phyloP scores from a whole-genome alignment of 2,113 vertebrate species.

The Menidia beryllina region DNA sequence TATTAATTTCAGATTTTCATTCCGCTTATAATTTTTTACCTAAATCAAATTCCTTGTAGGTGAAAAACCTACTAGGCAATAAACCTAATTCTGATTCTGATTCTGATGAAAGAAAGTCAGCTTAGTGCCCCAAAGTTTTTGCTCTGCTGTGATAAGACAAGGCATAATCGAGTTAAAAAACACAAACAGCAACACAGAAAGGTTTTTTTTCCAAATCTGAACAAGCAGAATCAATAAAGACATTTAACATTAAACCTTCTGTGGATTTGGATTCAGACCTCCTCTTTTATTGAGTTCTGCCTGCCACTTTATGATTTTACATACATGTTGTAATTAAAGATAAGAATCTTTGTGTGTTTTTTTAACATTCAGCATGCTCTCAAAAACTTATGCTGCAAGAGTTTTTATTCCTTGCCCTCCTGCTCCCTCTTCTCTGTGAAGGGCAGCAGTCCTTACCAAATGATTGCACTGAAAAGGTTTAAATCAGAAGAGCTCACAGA shows the following conservation, averaged over 20 bases:
- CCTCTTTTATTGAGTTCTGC: neutral
- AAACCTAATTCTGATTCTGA: no score
- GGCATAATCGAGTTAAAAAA: neutral
- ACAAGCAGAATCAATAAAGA: constrained; percentile 16
- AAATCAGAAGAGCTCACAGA: neutral
- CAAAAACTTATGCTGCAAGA: constrained; percentile 7
- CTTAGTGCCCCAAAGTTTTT: neutral
- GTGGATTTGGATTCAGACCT: neutral
- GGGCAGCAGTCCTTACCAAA: neutral
- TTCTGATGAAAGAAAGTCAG: no score
- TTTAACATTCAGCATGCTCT: neutral
- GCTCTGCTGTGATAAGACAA: neutral
- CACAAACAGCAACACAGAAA: neutral
- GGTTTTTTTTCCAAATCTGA: neutral
- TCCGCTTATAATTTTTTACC: no score
- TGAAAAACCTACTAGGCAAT: no score
- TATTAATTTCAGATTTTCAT: neutral
- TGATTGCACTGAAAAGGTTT: neutral
- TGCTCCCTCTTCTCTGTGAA: neutral
- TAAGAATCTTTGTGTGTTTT: neutral
- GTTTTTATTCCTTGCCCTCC: neutral
- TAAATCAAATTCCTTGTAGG: no score
- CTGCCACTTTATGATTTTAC: constrained; percentile 7
- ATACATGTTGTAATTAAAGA: constrained; percentile 8
- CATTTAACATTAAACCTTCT: constrained; percentile 7